Evolutionary conservation across 2,888 invertebrate species (phyloP).

Genomic region (Conops quadrifasciatus): DNA sequence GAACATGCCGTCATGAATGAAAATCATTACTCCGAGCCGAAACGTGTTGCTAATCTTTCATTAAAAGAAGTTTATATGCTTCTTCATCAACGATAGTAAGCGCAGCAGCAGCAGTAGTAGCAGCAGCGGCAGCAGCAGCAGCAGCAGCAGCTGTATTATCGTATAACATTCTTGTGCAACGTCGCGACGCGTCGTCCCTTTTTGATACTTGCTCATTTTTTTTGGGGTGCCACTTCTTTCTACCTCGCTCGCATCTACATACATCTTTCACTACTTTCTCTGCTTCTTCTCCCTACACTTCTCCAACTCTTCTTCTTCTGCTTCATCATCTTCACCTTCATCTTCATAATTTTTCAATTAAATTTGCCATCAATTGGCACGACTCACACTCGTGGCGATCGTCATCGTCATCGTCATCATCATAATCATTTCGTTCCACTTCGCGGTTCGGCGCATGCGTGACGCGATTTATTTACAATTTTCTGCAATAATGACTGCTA

Average conservation of each 20-base stretch:
- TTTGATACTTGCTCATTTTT: too few species aligned
- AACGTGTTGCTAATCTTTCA: slow-evolving; percentile 31
- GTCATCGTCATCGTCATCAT: neutral
- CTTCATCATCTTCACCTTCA: neutral
- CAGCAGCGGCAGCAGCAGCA: too few species aligned
- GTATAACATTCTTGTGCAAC: too few species aligned
- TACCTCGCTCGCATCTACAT: too few species aligned
- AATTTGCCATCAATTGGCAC: slow-evolving; percentile 13
- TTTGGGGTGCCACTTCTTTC: too few species aligned
- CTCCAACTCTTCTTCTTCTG: neutral
- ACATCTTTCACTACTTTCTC: too few species aligned
- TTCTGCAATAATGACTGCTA: neutral
- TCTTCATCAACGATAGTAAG: neutral
- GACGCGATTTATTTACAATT: slow-evolving; percentile 21
- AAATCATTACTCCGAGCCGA: slow-evolving; percentile 6
- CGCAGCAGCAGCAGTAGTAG: too few species aligned
- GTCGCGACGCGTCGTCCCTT: too few species aligned
- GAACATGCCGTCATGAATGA: too few species aligned
- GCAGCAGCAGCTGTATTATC: too few species aligned
- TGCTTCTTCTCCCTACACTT: neutral
- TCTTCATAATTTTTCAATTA: neutral
- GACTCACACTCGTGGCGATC: neutral
- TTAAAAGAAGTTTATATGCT: slow-evolving; percentile 11
- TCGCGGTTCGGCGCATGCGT: slow-evolving; percentile 20
- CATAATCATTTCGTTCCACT: neutral